Base-by-base conservation (phyloP, 2,797 vertebrate species). In the Scolopax rusticola region DNA sequence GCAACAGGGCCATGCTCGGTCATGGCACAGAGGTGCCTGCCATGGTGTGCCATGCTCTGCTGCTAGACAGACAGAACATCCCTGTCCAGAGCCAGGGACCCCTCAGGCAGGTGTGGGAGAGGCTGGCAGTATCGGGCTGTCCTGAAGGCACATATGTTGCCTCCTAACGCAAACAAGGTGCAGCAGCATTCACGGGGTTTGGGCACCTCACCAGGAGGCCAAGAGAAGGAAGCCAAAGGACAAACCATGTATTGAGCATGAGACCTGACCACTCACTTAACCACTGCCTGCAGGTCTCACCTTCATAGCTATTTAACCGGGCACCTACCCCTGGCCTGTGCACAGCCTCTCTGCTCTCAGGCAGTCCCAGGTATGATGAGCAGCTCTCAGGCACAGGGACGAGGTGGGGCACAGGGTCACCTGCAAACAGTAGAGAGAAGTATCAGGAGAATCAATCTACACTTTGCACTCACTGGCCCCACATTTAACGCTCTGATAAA, bases 121-220 rank as follows among this genome's bases (percentile, higher is more conserved):
- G 21, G 7, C 30, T 70, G 36, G 21, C 28, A 50, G 53, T 36
- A 67, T 32, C 4, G 2, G 30, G 9, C 11, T 70, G 20, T 48
- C 24, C 41, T 2, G 0, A 19, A 0, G 3, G 8, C 33, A 33
- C 1, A 0, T 36, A 30, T 1, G 4, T 17, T 6, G 7, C 38
- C 27, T 84, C 10, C 53, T 56, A 19, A 30, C 6, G 16, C 4
- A 3, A 71, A 47, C 1, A 0, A 33, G 17, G 7, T 40, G 17
- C 11, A 43, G 38, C 45, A 73, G 12, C 28, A 8, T n/a, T 57
- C 67, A 53, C 1, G 2, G 51, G 40, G 10, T 41, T 69, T 74
- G 43, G 30, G 43, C 23, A 43, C 8, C 16, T 67, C n/a, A 24
- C 6, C 8, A 41, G 47, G 40, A 81, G 12, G 43, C 4, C 10